Evolutionary conservation across 2,797 vertebrate species (phyloP).

Genomic region (Chrysocyon brachyurus): DNA sequence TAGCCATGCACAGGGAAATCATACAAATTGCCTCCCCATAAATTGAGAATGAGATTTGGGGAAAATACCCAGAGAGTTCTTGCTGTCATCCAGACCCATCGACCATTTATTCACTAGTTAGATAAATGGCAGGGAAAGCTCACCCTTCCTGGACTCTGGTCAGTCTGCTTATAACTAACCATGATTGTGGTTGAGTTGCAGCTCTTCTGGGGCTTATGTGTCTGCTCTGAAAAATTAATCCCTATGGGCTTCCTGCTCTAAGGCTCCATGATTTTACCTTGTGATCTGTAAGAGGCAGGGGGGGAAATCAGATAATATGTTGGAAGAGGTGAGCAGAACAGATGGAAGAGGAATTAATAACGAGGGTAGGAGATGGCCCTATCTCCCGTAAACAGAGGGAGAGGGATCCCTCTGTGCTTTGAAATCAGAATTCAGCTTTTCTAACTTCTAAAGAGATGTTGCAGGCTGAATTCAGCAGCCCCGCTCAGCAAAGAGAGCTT

Average conservation of each 20-base stretch:
- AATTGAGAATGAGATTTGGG: conserved; percentile 73
- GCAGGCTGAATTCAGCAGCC: not conserved
- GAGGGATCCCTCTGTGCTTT: not conserved
- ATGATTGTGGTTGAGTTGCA: not conserved
- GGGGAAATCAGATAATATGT: not conserved
- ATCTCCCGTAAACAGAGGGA: rapidly evolving
- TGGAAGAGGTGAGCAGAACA: not conserved
- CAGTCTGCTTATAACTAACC: not conserved
- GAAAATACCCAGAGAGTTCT: not conserved
- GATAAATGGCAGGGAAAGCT: not conserved
- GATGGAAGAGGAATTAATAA: not conserved
- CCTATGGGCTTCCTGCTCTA: not conserved
- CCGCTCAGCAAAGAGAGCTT: not conserved
- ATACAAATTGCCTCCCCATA: conserved; percentile 75
- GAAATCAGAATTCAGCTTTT: not conserved
- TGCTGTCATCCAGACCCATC: not conserved
- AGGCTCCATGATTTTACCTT: not conserved
- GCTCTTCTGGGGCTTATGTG: not conserved
- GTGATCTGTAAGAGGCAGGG: not conserved
- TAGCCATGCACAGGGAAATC: conserved; percentile 57
- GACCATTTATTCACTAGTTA: conserved; percentile 68
- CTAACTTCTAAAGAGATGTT: not conserved
- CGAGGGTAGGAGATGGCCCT: not conserved
- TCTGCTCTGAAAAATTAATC: not conserved
- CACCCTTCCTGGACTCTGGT: not conserved